Evolutionary conservation across 2,113 vertebrate genomes (phyloP).

Genomic region (Clupea harengus): DNA sequence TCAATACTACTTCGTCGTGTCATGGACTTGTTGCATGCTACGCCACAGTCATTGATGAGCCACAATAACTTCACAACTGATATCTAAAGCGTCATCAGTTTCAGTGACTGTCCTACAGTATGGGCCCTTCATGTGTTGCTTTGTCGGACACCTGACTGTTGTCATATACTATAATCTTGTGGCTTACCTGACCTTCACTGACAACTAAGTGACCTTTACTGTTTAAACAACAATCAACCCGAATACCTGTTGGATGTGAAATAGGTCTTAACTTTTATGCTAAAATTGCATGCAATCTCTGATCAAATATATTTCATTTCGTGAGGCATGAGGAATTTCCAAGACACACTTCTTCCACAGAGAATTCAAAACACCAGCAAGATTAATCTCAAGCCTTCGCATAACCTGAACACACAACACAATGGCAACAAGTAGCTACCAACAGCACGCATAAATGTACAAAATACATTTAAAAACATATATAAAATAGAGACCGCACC

Average conservation of each 20-base stretch:
- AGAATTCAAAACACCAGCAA: neutral
- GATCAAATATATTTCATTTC: neutral
- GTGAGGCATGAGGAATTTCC: neutral
- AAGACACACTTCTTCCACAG: neutral
- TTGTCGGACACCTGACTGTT: neutral
- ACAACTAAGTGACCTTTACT: neutral
- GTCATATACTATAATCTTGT: neutral
- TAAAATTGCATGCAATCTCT: neutral
- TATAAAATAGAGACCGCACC: no score
- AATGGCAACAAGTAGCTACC: neutral
- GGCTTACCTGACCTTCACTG: neutral
- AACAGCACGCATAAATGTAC: neutral
- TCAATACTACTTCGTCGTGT: neutral
- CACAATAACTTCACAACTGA: neutral
- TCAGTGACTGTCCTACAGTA: neutral
- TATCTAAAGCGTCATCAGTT: neutral
- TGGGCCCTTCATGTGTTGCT: neutral
- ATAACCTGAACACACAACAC: neutral
- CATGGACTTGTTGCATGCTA: constrained; percentile 34
- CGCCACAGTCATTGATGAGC: neutral
- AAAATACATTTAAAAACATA: neutral
- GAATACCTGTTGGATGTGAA: neutral
- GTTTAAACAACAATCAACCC: neutral
- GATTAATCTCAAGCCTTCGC: neutral
- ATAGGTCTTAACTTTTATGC: neutral